Base-by-base conservation (phyloP, 2,888 invertebrate species). In the Dolichomitus sp. region DNA sequence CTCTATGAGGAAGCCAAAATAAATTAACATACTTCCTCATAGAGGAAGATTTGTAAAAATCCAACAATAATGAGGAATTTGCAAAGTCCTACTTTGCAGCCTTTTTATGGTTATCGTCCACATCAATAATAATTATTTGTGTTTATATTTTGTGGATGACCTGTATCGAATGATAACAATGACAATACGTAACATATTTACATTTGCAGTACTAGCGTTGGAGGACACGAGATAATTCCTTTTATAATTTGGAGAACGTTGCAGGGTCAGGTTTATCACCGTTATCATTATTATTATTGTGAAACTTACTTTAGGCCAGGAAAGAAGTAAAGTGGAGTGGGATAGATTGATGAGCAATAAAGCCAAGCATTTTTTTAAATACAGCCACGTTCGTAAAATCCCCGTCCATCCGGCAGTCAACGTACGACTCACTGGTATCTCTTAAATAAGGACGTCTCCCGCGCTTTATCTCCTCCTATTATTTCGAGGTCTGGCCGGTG, bases 361-460 rank as follows among this genome's bases (percentile, higher is more conserved):
- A 89, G 85, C 83, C 69, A 86, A 90, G 87, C 88, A 90, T 89
- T 89, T 87, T n/a, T 70, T 90, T 89, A 86, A 86, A 88, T 88
- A 88, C 85, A 79, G 85, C 84, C 86, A 88, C 86, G 87, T 90
- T 91, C 91, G 89, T 90, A 91, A 91, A 89, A 87, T 90, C 83
- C 87, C 86, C 81, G 87, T 84, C 23, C 69, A 40, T 68, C 23
- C 11, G 54, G 1, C 57, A 17, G 17, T 42, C 48, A 65, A 33
- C 37, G 37, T 52, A 59, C 75, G 19, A 57, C 63, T 33, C 30
- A 52, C 66, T 42, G 76, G 86, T 89, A 85, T 85, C 89, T 90
- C 88, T 88, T 86, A 86, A 90, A 88, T 88, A 89, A 89, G 88
- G 84, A 86, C 84, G 85, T 83, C 84, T 74, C 88, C 73, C 79